phyloP scores from a whole-genome alignment of 1,140 invertebrate genomes.

The Trachymyrmex septentrionalis region DNA sequence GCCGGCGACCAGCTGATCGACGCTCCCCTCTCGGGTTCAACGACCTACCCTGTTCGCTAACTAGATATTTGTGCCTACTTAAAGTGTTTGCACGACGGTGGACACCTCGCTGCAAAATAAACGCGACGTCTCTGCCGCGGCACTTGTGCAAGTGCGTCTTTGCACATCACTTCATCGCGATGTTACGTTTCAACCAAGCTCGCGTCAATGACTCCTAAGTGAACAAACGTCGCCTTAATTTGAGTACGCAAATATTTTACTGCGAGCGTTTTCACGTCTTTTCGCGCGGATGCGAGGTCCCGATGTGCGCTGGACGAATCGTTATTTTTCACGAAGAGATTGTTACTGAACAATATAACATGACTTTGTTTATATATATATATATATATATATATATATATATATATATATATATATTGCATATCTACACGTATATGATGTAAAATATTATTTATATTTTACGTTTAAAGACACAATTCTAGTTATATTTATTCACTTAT shows the following conservation, averaged over 20 bases:
- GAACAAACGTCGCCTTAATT: constrained; percentile 52
- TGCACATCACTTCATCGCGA: constrained; percentile 53
- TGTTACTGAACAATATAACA: too few relatives aligned
- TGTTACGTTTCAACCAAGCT: constrained; percentile 35
- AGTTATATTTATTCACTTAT: too few relatives aligned
- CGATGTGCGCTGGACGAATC: neutral
- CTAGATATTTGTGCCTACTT: constrained; percentile 63
- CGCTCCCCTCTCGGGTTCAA: constrained; percentile 62
- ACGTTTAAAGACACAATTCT: too few relatives aligned
- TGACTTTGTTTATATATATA: too few relatives aligned
- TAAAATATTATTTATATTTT: too few relatives aligned
- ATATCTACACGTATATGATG: too few relatives aligned
- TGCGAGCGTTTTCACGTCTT: constrained; percentile 20
- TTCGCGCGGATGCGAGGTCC: neutral
- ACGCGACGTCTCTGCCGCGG: constrained; percentile 18
- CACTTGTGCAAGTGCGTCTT: constrained; percentile 60
- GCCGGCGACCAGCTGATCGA: constrained; percentile 78
- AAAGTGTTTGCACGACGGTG: constrained; percentile 58
- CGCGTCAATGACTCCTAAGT: constrained; percentile 26
- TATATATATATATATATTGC: too few relatives aligned
- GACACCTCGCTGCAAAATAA: constrained; percentile 63
- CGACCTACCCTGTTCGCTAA: constrained; percentile 47
- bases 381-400: too few relatives aligned
- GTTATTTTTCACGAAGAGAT: neutral
- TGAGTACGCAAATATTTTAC: constrained; percentile 58